phyloP scores from a whole-genome alignment of 2,888 invertebrate genomes.

The Heliothis peltigera region DNA sequence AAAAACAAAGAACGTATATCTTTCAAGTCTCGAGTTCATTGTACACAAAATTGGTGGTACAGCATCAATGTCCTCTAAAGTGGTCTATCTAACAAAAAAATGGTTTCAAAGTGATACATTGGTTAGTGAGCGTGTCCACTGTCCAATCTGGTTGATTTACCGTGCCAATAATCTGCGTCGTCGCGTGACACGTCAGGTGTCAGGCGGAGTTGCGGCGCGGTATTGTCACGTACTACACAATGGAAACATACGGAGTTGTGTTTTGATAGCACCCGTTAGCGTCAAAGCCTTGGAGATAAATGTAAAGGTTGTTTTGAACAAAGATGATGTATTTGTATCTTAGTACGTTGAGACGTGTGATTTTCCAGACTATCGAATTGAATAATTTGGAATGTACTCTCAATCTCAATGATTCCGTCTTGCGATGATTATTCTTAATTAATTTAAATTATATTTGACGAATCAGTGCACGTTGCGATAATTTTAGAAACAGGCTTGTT shows the following conservation, averaged over 20 bases:
- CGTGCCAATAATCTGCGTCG: slow-evolving; percentile 82
- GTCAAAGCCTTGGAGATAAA: background rate
- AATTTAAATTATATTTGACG: too few relatives aligned
- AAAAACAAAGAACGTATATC: slow-evolving; percentile 19
- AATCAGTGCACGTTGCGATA: too few relatives aligned
- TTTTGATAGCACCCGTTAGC: background rate
- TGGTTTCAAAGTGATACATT: slow-evolving; percentile 73
- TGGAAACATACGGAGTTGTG: slow-evolving; percentile 60
- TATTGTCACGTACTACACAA: slow-evolving; percentile 73
- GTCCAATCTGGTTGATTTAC: slow-evolving; percentile 86
- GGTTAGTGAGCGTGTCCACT: slow-evolving; percentile 79
- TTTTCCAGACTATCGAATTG: background rate
- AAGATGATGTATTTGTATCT: background rate
- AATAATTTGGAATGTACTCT: background rate
- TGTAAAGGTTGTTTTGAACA: background rate
- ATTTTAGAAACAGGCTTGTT: too few relatives aligned
- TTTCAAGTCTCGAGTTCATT: slow-evolving; percentile 53
- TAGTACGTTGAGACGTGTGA: background rate
- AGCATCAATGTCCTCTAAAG: slow-evolving; percentile 46
- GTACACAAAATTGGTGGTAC: slow-evolving; percentile 66
- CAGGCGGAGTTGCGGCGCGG: slow-evolving; percentile 66
- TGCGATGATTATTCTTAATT: too few relatives aligned
- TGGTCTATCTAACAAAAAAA: slow-evolving; percentile 52
- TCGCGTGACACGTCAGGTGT: slow-evolving; percentile 81
- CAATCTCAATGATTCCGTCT: background rate